phyloP scores from a whole-genome alignment of 2,888 invertebrate species.

The Synanthedon formicaeformis region DNA sequence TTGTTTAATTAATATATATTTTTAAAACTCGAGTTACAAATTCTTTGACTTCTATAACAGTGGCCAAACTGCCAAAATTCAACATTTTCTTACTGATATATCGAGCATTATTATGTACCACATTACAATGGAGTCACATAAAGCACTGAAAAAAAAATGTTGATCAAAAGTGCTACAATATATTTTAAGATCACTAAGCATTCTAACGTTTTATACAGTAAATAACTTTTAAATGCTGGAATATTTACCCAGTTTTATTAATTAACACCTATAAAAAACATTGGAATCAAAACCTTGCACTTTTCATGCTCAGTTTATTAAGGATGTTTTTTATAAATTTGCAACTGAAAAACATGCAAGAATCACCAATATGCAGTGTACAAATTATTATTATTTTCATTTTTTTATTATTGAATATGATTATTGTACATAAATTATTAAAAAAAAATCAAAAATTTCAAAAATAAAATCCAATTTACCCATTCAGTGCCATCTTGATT shows the following conservation, averaged over 20 bases:
- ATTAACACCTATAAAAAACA: neutral
- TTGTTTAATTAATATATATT: constrained; percentile 54
- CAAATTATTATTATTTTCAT: no score
- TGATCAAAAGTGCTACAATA: constrained; percentile 63
- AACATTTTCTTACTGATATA: constrained; percentile 37
- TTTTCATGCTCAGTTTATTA: no score
- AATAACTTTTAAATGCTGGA: constrained; percentile 62
- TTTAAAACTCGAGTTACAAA: constrained; percentile 68
- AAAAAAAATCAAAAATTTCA: no score
- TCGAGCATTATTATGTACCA: constrained; percentile 48
- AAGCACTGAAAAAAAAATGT: constrained; percentile 50
- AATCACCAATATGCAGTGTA: no score
- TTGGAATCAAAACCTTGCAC: neutral
- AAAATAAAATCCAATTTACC: neutral
- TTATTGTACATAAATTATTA: no score
- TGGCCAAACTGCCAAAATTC: constrained; percentile 50
- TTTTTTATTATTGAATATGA: no score
- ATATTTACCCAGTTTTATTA: neutral
- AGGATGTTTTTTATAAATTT: no score
- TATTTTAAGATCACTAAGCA: constrained; percentile 58
- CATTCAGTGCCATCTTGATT: constrained; percentile 7
- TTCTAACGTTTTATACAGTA: constrained; percentile 61
- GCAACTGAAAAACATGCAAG: no score
- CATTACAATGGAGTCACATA: constrained; percentile 57
- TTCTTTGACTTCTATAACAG: constrained; percentile 52